Base-by-base conservation (phyloP, 2,113 vertebrate species). In the Scolopax mira region DNA sequence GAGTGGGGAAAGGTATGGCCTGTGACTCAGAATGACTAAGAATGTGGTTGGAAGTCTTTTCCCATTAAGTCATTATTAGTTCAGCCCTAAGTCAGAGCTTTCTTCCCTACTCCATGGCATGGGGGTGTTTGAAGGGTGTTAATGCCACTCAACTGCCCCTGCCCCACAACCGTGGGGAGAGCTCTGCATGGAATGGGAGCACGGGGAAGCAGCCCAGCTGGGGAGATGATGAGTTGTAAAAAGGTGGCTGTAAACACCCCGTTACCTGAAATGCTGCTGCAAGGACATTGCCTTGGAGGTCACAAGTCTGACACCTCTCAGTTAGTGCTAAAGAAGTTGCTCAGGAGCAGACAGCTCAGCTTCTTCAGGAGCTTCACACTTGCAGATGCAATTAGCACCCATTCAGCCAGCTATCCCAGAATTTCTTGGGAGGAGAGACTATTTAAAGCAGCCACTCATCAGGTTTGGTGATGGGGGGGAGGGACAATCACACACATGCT, bases 241-340 rank as follows among this genome's bases (percentile, higher is more conserved):
- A 41, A 41, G 6, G 71, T 31, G 4, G 35, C 1, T 48, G 48
- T 71, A 69, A 94, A 55, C 4, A 24, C 42, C 17, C 49, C n/a
- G n/a, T 48, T 82, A 46, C 3, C 11, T 41, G 30, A 93, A 71
- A 31, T 31, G 37, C 31, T 74, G 65, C 54, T 35, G 33, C 18
- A 57, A 41, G 39, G 62, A 58, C 39, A 39, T 7, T 25, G 54
- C 10, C 15, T 37, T 54, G 39, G 57, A 79, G 37, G n/a, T 49
- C 69, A 44, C 23, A n/a, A 49, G 88, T 85, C 92, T 96, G 84
- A 84, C 93, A 95, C 93, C 44, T 90, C 46, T 42, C 41, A 46
- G 41, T 49, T 27, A 49, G 58, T 11, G 52, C 52, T 80, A 57
- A 85, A 73, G 67, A 39, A 80, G 42, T 61, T 57, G 31, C 39